phyloP scores from a whole-genome alignment of 2,797 vertebrate genomes.

The Hippocampus kuda region DNA sequence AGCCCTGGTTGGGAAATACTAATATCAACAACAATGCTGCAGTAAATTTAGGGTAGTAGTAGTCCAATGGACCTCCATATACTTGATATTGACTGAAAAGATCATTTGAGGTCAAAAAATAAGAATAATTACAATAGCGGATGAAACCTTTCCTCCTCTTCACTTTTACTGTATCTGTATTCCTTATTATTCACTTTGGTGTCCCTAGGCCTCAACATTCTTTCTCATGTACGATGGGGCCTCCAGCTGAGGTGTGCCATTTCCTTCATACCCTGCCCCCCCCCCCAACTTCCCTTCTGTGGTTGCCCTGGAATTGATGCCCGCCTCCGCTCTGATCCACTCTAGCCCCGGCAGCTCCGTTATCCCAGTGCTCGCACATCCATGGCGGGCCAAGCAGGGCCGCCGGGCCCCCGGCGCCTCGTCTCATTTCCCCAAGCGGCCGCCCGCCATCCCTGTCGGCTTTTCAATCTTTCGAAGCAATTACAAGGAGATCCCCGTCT shows the following conservation, averaged over 20 bases:
- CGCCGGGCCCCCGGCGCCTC: slow-evolving; percentile 64
- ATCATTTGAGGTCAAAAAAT: too few relatives aligned
- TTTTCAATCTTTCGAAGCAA: slow-evolving; percentile 63
- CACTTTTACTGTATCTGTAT: not conserved
- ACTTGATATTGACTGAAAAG: too few relatives aligned
- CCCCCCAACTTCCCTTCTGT: slow-evolving; percentile 13
- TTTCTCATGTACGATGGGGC: slow-evolving; percentile 61
- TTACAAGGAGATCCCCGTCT: slow-evolving; percentile 64
- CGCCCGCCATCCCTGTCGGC: slow-evolving; percentile 47
- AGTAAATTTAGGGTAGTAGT: too few relatives aligned
- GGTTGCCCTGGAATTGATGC: slow-evolving; percentile 57
- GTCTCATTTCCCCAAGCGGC: slow-evolving; percentile 51
- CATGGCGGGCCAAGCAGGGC: slow-evolving; percentile 58
- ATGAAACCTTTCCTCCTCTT: too few relatives aligned
- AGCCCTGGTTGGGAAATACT: too few relatives aligned
- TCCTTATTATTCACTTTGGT: slow-evolving; percentile 23
- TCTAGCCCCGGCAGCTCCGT: slow-evolving; percentile 57
- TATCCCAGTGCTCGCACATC: slow-evolving; percentile 56
- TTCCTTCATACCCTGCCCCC: slow-evolving; percentile 48
- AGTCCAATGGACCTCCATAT: too few relatives aligned
- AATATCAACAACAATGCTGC: too few relatives aligned
- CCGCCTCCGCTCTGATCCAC: slow-evolving; percentile 39
- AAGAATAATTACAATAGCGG: too few relatives aligned
- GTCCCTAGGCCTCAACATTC: slow-evolving; percentile 47
- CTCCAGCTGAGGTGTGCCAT: slow-evolving; percentile 54